Percentiles rank a stretch among this genome's conserved stretches.
Conservation (phyloP, 2,797 vertebrate species). For the Pseudochaenichthys georgianus region DNA sequence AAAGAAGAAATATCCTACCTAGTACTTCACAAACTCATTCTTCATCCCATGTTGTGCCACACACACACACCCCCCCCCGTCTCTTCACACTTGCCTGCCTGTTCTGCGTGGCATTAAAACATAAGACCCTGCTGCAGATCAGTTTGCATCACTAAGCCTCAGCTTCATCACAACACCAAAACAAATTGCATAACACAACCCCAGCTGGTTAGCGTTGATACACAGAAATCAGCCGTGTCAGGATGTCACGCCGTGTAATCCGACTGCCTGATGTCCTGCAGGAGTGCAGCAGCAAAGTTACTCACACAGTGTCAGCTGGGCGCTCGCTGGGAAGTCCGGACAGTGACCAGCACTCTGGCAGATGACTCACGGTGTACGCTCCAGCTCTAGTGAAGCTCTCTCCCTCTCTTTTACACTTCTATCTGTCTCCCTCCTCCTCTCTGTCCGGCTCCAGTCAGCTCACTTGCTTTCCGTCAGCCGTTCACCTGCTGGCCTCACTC, state of each 20-base stretch:
- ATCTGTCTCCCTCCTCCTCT: constrained; percentile 19
- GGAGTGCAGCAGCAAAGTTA: constrained; percentile 64
- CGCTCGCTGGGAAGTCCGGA: constrained; percentile 55
- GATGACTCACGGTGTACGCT: constrained; percentile 66
- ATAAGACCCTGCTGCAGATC: constrained; percentile 56
- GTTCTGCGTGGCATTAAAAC: constrained; percentile 22
- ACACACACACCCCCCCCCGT: too few relatives aligned
- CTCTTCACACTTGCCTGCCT: constrained; percentile 54
- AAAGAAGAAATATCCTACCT: constrained; percentile 7
- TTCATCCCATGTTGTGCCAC: constrained; percentile 23
- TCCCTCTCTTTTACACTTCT: constrained; percentile 22
- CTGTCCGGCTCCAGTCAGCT: constrained; percentile 32
- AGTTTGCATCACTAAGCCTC: constrained; percentile 63
- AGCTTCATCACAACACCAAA: constrained; percentile 70
- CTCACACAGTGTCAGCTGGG: constrained; percentile 54
- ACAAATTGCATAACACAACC: constrained; percentile 77
- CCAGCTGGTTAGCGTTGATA: constrained; percentile 57
- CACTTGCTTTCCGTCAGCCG: constrained; percentile 53
- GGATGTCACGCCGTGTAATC: constrained; percentile 35
- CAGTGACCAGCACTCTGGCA: constrained; percentile 48
- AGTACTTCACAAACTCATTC: constrained; percentile 16
- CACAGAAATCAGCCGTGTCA: constrained; percentile 24
- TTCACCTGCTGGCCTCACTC: constrained; percentile 78
- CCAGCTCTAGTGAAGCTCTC: constrained; percentile 44
- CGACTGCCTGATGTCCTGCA: constrained; percentile 29